These are phyloP conservation scores for Tragopan temminckii DNA, from an alignment of 2,797 vertebrate genomes.

Conservation along the genomic window DNA sequence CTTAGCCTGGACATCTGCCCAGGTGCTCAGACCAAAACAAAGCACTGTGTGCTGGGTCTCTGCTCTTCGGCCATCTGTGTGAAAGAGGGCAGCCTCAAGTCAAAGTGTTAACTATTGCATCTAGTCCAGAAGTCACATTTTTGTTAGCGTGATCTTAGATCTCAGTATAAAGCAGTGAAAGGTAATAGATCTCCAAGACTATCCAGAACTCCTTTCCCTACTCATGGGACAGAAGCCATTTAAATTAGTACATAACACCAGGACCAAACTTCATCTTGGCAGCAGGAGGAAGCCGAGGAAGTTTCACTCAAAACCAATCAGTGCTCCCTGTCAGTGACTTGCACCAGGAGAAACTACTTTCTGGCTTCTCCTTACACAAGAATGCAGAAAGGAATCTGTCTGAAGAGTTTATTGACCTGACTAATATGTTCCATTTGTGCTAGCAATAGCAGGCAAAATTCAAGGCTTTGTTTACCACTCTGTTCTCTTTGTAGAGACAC, in stretches of 20 bases:
- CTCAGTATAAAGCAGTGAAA: neutral
- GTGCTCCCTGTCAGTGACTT: neutral
- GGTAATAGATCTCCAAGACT: neutral
- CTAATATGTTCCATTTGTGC: neutral
- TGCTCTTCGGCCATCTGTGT: neutral
- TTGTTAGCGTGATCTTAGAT: neutral
- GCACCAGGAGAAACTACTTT: neutral
- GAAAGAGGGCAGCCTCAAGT: neutral
- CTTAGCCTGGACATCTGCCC: conserved; percentile 39
- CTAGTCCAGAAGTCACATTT: neutral
- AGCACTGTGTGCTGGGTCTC: neutral
- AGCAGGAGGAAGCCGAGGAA: neutral
- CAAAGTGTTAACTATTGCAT: rapidly evolving
- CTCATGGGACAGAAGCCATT: neutral
- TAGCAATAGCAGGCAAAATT: neutral
- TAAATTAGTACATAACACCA: rapidly evolving
- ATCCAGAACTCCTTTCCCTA: neutral
- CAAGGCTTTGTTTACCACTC: conserved; percentile 13
- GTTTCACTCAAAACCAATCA: neutral
- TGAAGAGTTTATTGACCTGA: conserved; percentile 8
- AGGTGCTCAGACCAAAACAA: conserved; percentile 43
- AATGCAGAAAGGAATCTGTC: conserved; percentile 41
- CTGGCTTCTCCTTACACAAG: conserved; percentile 2
- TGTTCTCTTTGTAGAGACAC: neutral
- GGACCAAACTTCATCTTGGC: neutral